Conservation (phyloP, 2,888 invertebrate genomes). For the Orthosia incerta region DNA sequence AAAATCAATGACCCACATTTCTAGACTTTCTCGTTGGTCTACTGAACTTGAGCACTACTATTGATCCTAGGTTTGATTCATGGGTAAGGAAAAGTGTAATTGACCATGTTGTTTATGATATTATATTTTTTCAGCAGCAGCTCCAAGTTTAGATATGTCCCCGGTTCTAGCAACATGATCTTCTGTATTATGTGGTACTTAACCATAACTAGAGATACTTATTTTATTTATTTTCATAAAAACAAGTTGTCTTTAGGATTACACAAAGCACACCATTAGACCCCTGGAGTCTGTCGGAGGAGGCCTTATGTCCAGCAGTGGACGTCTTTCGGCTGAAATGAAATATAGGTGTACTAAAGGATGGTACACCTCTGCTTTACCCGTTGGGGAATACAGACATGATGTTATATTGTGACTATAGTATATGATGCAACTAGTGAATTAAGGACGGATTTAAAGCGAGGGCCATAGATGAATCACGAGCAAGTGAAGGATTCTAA, state of each 20-base stretch:
- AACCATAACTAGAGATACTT: background rate
- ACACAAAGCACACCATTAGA: too few species aligned
- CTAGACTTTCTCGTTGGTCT: background rate
- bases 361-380: background rate
- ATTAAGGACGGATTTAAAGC: too few species aligned
- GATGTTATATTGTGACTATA: background rate
- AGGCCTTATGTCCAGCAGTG: too few species aligned
- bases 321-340: too few species aligned
- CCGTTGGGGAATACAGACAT: background rate
- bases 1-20: background rate
- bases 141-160: background rate
- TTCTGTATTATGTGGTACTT: background rate
- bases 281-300: too few species aligned
- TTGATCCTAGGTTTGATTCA: background rate
- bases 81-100: background rate
- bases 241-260: too few species aligned
- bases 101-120: too few species aligned
- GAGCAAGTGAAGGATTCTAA: too few species aligned
- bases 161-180: background rate
- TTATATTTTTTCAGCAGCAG: background rate
- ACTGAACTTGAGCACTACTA: background rate
- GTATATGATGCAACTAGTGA: too few species aligned
- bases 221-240: too few species aligned
- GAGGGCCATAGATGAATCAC: too few species aligned
- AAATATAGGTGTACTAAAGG: too few species aligned